phyloP scores from a whole-genome alignment of 2,113 vertebrate genomes.

The Rhynchomys soricoides region DNA sequence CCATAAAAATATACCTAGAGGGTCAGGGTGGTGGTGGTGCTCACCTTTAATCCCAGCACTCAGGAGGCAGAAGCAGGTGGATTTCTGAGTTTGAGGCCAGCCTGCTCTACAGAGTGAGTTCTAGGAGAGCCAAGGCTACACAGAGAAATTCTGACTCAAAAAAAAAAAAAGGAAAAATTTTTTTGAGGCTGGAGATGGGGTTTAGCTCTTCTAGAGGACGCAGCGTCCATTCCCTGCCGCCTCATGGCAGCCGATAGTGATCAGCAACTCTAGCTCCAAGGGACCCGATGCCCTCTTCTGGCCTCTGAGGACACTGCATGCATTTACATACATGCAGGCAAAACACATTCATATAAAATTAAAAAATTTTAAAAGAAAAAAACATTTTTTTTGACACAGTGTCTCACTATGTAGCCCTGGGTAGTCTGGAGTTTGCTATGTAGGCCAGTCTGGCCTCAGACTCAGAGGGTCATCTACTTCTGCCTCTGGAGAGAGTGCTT shows the following conservation, averaged over 20 bases:
- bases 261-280: neutral
- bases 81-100: neutral
- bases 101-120: neutral
- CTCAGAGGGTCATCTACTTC: neutral
- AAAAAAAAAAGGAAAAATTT: neutral
- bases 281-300: neutral
- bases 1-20: neutral
- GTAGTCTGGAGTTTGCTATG: neutral
- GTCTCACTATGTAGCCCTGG: neutral
- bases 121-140: neutral
- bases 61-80: neutral
- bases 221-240: neutral
- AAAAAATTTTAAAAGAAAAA: neutral
- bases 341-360: neutral
- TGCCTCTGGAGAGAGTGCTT: neutral
- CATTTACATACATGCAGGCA: neutral
- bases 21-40: neutral
- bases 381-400: neutral
- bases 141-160: neutral
- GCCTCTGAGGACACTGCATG: neutral
- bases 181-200: neutral
- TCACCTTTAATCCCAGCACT: neutral
- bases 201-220: neutral
- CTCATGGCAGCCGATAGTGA: neutral
- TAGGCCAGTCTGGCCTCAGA: neutral